A percentile compares a stretch with the other conserved stretches of the same genome.
Conservation (phyloP, 1,140 invertebrate species). For the Papilio glaucus region DNA sequence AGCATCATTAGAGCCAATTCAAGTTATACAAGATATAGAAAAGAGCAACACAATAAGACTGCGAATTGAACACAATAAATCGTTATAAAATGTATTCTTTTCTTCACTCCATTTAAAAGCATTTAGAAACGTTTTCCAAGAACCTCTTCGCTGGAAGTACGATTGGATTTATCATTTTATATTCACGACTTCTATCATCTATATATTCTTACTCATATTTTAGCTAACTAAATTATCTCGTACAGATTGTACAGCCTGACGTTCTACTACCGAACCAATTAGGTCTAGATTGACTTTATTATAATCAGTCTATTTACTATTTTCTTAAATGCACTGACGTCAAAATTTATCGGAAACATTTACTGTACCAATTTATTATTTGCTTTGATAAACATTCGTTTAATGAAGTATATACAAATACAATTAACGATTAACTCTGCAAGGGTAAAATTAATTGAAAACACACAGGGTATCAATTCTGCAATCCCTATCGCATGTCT, state of each 20-base stretch:
- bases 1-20: background rate
- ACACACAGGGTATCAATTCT: background rate
- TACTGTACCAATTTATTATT: background rate
- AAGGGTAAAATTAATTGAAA: slow-evolving; percentile 2
- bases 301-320: too few relatives aligned
- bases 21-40: background rate
- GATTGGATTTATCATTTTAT: slow-evolving; percentile 15
- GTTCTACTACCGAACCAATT: too few relatives aligned
- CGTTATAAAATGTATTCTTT: slow-evolving; percentile 17
- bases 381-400: background rate
- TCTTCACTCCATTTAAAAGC: slow-evolving; percentile 24
- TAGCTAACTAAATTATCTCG: too few relatives aligned
- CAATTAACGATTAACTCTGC: background rate
- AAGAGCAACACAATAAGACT: background rate
- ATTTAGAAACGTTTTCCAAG: slow-evolving; percentile 22
- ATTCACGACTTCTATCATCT: background rate
- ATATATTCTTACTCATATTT: background rate
- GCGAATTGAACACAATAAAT: slow-evolving; percentile 6
- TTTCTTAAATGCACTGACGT: too few relatives aligned
- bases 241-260: too few relatives aligned
- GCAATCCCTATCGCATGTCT: slow-evolving; percentile 4
- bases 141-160: background rate
- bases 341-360: too few relatives aligned
- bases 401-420: background rate
- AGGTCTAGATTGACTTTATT: too few relatives aligned